phyloP scores from a whole-genome alignment of 2,113 vertebrate genomes.

The Pagrus major region DNA sequence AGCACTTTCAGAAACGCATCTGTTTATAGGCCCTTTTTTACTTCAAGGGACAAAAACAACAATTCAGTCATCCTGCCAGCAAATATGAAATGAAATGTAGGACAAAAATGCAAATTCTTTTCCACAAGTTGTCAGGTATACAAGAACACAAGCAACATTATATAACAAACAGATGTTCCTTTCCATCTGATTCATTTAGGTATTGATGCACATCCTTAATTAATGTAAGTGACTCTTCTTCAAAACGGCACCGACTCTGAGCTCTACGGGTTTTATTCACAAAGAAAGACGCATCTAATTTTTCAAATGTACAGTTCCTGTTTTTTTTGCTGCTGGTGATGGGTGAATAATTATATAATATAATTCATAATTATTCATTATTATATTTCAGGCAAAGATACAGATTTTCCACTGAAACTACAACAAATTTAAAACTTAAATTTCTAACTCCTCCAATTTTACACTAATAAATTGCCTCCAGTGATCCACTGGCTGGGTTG shows the following conservation, averaged over 20 bases:
- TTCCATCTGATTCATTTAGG: background rate
- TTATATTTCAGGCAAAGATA: no score
- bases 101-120: background rate
- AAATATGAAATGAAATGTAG: background rate
- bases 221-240: background rate
- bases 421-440: background rate
- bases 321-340: background rate
- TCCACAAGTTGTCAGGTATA: no score
- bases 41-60: background rate
- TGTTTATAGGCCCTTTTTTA: background rate
- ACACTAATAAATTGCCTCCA: no score
- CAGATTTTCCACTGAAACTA: background rate
- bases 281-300: background rate
- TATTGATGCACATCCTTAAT: background rate
- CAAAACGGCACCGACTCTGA: background rate
- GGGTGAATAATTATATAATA: background rate
- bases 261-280: background rate
- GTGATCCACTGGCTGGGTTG: no score
- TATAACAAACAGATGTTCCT: background rate
- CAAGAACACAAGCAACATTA: background rate
- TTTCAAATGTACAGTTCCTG: background rate
- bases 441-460: no score
- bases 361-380: no score
- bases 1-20: background rate
- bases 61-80: background rate